Percentiles rank a stretch among this genome's conserved stretches.
Conservation (phyloP, 1,140 invertebrate genomes). For the Nomia melanderi region DNA sequence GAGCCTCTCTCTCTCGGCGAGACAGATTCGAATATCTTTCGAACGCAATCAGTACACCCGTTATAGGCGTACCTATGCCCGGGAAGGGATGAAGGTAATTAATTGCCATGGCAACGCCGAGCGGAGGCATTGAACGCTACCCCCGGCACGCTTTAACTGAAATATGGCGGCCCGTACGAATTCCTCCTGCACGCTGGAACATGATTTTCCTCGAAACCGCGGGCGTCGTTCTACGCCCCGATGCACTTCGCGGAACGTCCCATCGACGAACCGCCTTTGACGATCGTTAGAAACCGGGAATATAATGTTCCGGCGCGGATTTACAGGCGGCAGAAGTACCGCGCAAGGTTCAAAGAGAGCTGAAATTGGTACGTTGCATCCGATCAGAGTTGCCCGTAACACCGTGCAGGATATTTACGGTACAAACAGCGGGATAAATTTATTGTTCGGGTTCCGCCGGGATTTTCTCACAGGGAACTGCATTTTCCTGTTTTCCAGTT, state of each 20-base stretch:
- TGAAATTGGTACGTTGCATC: neutral
- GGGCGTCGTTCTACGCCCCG: conserved; percentile 41
- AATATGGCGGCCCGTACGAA: conserved; percentile 77
- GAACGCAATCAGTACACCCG: conserved; percentile 71
- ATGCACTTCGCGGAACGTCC: conserved; percentile 11
- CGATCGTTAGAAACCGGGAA: conserved; percentile 33
- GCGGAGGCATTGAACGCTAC: conserved; percentile 77
- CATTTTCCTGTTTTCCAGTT: no score
- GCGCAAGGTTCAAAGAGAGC: neutral
- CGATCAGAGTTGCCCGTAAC: no score
- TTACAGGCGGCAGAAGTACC: neutral
- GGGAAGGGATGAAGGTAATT: conserved; percentile 80
- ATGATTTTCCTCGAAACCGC: conserved; percentile 67
- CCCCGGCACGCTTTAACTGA: conserved; percentile 77
- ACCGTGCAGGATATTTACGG: no score
- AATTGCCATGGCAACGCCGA: conserved; percentile 81
- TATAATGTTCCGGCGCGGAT: conserved; percentile 9
- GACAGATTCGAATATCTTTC: conserved; percentile 56
- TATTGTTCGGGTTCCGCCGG: no score
- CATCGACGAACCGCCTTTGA: conserved; percentile 9
- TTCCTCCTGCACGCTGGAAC: conserved; percentile 60
- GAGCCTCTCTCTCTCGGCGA: conserved; percentile 19
- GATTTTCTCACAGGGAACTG: no score
- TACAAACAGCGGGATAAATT: no score
- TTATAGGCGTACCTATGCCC: conserved; percentile 75